Conservation (phyloP, 2,888 invertebrate genomes). For the Dynastes tityus region DNA sequence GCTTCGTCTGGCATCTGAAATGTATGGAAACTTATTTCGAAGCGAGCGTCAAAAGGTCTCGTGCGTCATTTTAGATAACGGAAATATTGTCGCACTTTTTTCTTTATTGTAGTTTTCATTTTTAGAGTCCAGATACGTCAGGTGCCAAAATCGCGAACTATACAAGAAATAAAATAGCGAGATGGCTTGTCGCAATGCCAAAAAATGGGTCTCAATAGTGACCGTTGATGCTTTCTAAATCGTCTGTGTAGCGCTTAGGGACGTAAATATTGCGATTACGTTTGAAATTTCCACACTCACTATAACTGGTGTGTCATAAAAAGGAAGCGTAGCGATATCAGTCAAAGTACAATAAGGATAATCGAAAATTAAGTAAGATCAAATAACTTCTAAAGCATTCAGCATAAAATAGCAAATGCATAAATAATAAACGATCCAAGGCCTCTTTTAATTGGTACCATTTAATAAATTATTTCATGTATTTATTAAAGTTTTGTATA, state of each 20-base stretch:
- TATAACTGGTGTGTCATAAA: too few species aligned
- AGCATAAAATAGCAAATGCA: too few species aligned
- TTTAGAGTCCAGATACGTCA: slow-evolving; percentile 10
- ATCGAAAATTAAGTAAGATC: too few species aligned
- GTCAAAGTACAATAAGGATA: too few species aligned
- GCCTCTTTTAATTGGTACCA: too few species aligned
- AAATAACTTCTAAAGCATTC: too few species aligned
- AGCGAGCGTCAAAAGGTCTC: neutral
- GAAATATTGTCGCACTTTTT: slow-evolving; percentile 8
- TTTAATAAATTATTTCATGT: too few species aligned
- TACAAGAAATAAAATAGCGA: slow-evolving; percentile 13
- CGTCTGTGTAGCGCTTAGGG: neutral
- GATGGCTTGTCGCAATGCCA: slow-evolving; percentile 9
- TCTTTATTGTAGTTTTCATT: slow-evolving; percentile 9
- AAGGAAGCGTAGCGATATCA: too few species aligned
- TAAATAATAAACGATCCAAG: too few species aligned
- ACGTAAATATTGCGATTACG: neutral
- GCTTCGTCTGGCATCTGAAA: too few species aligned
- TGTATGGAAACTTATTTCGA: neutral
- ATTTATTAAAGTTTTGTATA: too few species aligned
- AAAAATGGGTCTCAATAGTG: neutral
- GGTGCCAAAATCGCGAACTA: slow-evolving; percentile 10
- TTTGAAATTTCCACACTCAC: too few species aligned
- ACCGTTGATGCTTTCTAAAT: neutral
- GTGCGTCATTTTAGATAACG: slow-evolving; percentile 25